A percentile compares a stretch with the other conserved stretches of the same genome.
Evolutionary conservation across 1,140 invertebrate species (phyloP).

Genomic region (Aphelinus certus): DNA sequence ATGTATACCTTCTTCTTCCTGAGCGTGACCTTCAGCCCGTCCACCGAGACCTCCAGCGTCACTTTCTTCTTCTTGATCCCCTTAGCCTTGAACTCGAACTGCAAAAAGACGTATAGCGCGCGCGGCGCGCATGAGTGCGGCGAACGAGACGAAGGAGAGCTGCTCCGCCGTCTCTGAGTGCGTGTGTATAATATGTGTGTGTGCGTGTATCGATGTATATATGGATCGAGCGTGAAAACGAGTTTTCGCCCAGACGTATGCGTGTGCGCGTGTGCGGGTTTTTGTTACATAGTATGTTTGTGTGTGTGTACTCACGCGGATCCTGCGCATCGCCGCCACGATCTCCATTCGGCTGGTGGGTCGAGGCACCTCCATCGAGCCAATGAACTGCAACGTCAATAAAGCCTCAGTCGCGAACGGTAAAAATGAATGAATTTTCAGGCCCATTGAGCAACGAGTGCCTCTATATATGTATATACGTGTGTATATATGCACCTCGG

Average conservation of each 20-base stretch:
- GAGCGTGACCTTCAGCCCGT: slow-evolving; percentile 89
- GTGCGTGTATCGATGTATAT: too few relatives aligned
- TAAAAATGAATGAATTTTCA: slow-evolving; percentile 26
- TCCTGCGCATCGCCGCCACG: slow-evolving; percentile 97
- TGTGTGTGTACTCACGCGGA: slow-evolving; percentile 80
- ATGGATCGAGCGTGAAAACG: not conserved
- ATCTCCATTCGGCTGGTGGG: slow-evolving; percentile 97
- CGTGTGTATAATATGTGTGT: too few relatives aligned
- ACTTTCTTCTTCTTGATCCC: slow-evolving; percentile 98
- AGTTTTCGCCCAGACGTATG: slow-evolving; percentile 16
- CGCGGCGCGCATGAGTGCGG: too few relatives aligned
- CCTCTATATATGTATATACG: too few relatives aligned
- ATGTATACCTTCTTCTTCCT: slow-evolving; percentile 77
- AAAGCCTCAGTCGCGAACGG: not conserved
- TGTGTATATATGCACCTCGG: too few relatives aligned
- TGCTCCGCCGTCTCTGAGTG: not conserved
- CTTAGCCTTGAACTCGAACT: slow-evolving; percentile 99
- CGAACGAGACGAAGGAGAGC: not conserved
- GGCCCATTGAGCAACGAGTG: not conserved
- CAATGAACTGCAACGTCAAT: slow-evolving; percentile 87
- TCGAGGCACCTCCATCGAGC: slow-evolving; percentile 93
- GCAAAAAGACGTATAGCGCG: slow-evolving; percentile 59
- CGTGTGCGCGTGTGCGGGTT: not conserved
- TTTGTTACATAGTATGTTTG: not conserved
- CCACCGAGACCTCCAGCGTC: slow-evolving; percentile 91